phyloP scores from a whole-genome alignment of 2,113 vertebrate species.

The Megalops atlanticus region DNA sequence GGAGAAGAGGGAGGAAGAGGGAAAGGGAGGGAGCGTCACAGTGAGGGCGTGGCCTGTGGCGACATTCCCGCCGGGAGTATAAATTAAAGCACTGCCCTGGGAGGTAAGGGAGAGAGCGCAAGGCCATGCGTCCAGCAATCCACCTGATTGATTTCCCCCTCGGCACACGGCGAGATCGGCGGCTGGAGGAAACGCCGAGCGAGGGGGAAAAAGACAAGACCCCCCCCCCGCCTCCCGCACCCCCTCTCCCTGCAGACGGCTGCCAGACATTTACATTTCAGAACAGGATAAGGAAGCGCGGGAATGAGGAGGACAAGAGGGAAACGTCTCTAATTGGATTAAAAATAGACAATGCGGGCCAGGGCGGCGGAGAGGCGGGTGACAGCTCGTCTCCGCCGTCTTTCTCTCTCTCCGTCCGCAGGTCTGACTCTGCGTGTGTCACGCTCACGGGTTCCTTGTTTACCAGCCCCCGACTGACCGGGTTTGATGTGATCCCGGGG shows the following conservation, averaged over 20 bases:
- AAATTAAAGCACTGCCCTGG: conserved; percentile 43
- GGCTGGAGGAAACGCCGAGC: conserved; percentile 29
- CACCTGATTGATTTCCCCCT: conserved; percentile 51
- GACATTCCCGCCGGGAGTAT: too few species aligned
- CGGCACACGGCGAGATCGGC: conserved; percentile 33
- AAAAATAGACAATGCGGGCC: neutral
- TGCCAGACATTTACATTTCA: conserved; percentile 14
- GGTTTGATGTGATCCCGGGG: neutral
- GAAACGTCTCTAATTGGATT: conserved; percentile 22
- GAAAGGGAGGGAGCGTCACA: conserved; percentile 10
- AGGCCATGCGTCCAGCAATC: conserved; percentile 42
- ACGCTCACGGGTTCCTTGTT: too few species aligned
- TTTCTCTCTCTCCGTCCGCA: neutral
- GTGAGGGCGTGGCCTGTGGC: conserved; percentile 12
- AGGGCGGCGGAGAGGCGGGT: neutral
- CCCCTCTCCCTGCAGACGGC: neutral
- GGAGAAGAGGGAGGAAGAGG: neutral
- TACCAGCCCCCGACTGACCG: neutral
- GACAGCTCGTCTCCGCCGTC: neutral
- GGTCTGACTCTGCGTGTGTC: neutral
- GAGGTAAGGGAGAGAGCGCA: conserved; percentile 40
- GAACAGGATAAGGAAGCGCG: neutral
- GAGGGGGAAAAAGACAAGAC: conserved; percentile 25
- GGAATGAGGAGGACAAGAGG: neutral
- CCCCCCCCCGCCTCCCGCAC: neutral